Base-by-base conservation (phyloP, 2,888 invertebrate species). In the Meteorus colon region DNA sequence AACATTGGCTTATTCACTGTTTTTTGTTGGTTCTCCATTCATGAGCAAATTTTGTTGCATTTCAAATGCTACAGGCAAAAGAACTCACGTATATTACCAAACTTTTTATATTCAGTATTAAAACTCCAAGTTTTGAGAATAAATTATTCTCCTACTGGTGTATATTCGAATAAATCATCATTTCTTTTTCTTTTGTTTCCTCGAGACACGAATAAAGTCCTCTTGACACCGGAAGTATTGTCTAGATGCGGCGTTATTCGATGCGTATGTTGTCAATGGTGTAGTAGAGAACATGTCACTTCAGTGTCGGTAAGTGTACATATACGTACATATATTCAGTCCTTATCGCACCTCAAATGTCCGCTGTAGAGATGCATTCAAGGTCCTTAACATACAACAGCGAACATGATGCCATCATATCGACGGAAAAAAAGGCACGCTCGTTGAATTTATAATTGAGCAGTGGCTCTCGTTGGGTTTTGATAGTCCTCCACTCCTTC, bases 311-410 rank as follows among this genome's bases (percentile, higher is more conserved):
- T 67, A 68, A 51, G 29, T 51, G 48, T n/a, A 31, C 29, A 66
- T 27, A 37, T 65, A 34, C 48, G 63, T 60, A 41, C 12, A 68
- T 27, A 45, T 14, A 29, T 62, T 14, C n/a, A 19, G n/a, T 24
- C 4, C 41, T 73, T 73, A 65, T 73, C 72, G 48, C 65, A 65
- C 51, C 31, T 73, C 29, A 51, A 62, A 51, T 48, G 51, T 73
- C 24, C 31, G 45, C 51, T 24, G 62, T 24, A 1, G 12, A 45
- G 63, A 37, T 65, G 34, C 51, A 73, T 51, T 65, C 45, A 63
- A 73, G 41, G 63, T 71, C 62, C 45, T 55, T 8, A 55, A 55
- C 55, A 55, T 1, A 55, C 55, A 24, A 55, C 19, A 19, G 6
- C 55, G 48, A 48, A 55, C 8, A 55, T 10, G 55, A 55, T 55